Evolutionary conservation across 2,888 invertebrate genomes (phyloP), one percentile per base, ranked within the genome.

Genomic region (Drosophila setosimentum): DNA sequence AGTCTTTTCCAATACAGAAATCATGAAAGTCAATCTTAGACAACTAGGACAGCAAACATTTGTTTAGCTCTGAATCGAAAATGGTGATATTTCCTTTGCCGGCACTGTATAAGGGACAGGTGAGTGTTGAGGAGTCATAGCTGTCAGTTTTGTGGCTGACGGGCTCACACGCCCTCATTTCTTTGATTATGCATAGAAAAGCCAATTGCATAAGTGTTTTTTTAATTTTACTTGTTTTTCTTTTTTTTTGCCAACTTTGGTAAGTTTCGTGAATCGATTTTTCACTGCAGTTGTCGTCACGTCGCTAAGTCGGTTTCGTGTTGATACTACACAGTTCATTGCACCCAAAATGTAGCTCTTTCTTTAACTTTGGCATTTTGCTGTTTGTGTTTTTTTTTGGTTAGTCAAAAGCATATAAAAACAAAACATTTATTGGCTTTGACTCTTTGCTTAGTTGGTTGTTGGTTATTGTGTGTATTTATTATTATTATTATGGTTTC

Each of bases 271-370:
- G 53, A 51, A 78, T 78, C 65, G 82, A 82, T 82, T 78, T 82
- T 78, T 82, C 74, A 61, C 37, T 74, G 82, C 82, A 78, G 63
- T 78, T 81, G 74, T 74, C 67, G 78, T 62, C 81, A 71, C 66
- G 76, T 64, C 67, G 54, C 27, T 7, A 24, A 16, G 67, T 53
- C 55, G 54, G 37, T 40, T 67, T 67, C 76, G 70, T 65, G 57
- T 64, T 57, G 51, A 54, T 57, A 54, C n/a, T 62, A 7, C 33
- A 50, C 32, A 68, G 78, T 66, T 78, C 82, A 71, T 53, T 70
- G 82, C 67, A 58, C 78, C 57, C 32, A 18, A 11, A 7, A 51
- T 59, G 50, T 73, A 10, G 32, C 48, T 60, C 18, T 75, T 55
- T 16, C 62, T 42, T 21, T 32, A 18, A 24, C 54, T 27, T 40